Conservation (phyloP, 2,888 invertebrate species). For the Chrysolina haemoptera region DNA sequence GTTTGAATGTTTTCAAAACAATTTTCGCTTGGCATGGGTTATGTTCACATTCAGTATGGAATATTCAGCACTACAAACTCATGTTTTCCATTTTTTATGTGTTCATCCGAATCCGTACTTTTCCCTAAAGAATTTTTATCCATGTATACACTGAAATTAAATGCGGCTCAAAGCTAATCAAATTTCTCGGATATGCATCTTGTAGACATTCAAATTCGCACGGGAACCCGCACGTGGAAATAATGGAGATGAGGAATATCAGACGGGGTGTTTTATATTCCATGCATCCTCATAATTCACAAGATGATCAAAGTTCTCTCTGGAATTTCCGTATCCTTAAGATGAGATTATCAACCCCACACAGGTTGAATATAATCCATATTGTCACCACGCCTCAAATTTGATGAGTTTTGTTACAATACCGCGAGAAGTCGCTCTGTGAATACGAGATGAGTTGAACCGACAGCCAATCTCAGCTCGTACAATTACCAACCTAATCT, state of each 20-base stretch:
- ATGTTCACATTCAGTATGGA: not conserved
- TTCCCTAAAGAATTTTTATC: constrained; percentile 10
- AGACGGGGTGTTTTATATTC: constrained; percentile 62
- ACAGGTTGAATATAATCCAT: constrained; percentile 68
- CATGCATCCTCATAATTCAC: constrained; percentile 67
- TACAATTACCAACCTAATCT: constrained; percentile 39
- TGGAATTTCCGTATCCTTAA: constrained; percentile 68
- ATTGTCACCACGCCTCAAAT: constrained; percentile 70
- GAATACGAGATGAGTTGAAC: constrained; percentile 65
- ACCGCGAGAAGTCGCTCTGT: constrained; percentile 62
- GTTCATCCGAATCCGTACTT: not conserved
- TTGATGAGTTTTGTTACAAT: constrained; percentile 70
- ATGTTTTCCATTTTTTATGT: not conserved
- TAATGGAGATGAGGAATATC: constrained; percentile 49
- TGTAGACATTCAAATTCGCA: constrained; percentile 41
- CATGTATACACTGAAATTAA: constrained; percentile 33
- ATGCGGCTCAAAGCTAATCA: constrained; percentile 39
- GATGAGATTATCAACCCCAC: constrained; percentile 69
- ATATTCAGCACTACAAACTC: too few species aligned
- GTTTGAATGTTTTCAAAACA: too few species aligned
- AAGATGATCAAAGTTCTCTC: constrained; percentile 69
- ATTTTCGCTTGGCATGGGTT: too few species aligned
- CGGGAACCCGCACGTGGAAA: constrained; percentile 45
- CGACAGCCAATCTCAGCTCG: constrained; percentile 49
- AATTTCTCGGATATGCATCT: constrained; percentile 37